Percentiles rank a stretch among this genome's conserved stretches.
Evolutionary conservation across 2,797 vertebrate genomes (phyloP).

Genomic region (Acropternis orthonyx): DNA sequence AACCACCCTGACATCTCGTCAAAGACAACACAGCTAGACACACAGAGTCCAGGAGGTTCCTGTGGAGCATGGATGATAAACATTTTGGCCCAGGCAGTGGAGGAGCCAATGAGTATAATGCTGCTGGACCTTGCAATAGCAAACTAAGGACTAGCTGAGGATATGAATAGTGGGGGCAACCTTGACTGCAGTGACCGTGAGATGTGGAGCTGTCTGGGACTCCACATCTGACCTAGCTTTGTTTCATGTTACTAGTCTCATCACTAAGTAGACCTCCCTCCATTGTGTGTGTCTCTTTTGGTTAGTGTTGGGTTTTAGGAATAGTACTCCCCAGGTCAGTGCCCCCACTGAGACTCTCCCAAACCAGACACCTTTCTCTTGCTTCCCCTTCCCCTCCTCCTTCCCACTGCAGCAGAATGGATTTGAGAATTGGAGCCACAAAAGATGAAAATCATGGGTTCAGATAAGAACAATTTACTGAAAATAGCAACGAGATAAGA

Average conservation of each 20-base stretch:
- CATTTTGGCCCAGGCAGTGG: background rate
- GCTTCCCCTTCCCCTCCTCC: background rate
- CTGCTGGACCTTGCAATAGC: background rate
- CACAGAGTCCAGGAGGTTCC: background rate
- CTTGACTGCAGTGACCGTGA: background rate
- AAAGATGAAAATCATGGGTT: background rate
- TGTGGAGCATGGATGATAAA: background rate
- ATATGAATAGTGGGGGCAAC: background rate
- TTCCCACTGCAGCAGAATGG: background rate
- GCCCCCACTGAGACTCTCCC: background rate
- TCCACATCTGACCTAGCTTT: background rate
- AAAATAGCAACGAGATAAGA: background rate
- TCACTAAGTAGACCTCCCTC: background rate
- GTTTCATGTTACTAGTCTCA: background rate
- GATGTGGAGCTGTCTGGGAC: background rate
- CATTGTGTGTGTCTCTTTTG: accelerated
- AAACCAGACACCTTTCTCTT: background rate
- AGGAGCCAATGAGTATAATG: background rate
- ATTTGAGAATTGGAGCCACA: background rate
- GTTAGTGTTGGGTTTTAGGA: background rate
- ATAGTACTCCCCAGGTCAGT: background rate
- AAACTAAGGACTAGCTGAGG: background rate
- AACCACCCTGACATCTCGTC: background rate
- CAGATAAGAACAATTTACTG: background rate
- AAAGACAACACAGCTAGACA: background rate